Evolutionary conservation across 2,113 vertebrate species (phyloP).

Genomic region (Melanerpes formicivorus): DNA sequence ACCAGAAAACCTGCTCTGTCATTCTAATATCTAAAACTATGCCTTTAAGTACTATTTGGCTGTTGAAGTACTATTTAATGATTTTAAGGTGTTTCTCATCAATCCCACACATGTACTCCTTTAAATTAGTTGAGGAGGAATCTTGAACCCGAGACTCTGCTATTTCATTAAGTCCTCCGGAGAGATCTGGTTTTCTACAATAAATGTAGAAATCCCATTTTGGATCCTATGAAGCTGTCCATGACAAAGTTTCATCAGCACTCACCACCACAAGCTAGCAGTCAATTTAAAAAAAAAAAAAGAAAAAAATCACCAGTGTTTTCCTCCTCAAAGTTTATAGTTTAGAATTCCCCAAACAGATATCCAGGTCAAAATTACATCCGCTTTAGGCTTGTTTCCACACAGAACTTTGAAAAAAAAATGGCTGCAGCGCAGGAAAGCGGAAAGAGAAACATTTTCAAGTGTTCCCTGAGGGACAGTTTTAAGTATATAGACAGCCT

Average conservation of each 20-base stretch:
- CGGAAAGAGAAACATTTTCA: conserved; percentile 42
- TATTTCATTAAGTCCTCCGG: background rate
- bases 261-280: background rate
- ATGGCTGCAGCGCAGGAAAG: conserved; percentile 33
- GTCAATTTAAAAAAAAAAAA: background rate
- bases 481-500: background rate
- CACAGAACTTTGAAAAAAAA: conserved; percentile 36
- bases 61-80: background rate
- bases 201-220: background rate
- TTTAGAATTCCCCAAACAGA: background rate
- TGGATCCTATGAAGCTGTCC: background rate
- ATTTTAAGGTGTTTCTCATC: background rate
- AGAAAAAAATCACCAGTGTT: background rate
- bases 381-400: conserved; percentile 40
- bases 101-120: accelerated
- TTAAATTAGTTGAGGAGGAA: background rate
- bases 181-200: background rate
- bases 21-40: background rate
- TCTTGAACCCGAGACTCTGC: background rate
- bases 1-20: background rate
- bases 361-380: conserved; percentile 10
- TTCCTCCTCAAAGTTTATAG: background rate
- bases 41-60: background rate
- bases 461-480: conserved; percentile 1
- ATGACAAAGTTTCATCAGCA: background rate